Conservation (phyloP, 2,888 invertebrate species). For the Chirona hameri region DNA sequence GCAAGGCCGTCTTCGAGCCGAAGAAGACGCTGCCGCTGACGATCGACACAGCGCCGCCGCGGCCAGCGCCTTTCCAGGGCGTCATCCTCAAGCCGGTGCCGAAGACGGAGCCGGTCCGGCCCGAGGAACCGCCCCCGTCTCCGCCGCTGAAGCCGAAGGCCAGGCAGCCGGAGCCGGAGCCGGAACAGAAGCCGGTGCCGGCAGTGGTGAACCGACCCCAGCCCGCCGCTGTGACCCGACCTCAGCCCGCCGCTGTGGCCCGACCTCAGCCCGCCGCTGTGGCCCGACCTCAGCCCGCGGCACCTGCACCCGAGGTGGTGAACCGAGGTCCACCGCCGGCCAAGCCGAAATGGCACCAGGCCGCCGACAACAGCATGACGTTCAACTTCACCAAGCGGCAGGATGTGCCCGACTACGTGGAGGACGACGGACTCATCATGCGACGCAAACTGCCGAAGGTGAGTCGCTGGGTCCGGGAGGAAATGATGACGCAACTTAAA, state of each 20-base stretch:
- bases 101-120: constrained; percentile 34
- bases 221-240: constrained; percentile 24
- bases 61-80: constrained; percentile 22
- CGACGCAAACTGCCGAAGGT: constrained; percentile 37
- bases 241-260: constrained; percentile 30
- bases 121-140: constrained; percentile 35
- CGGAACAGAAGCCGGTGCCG: neutral
- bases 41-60: constrained; percentile 29
- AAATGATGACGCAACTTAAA: too few species aligned
- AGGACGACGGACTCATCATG: constrained; percentile 69
- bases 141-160: neutral
- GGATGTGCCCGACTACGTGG: constrained; percentile 86
- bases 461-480: neutral
- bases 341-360: constrained; percentile 41
- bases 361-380: constrained; percentile 58
- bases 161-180: neutral
- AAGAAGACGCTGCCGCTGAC: constrained; percentile 31
- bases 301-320: constrained; percentile 30
- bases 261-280: constrained; percentile 9
- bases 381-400: constrained; percentile 82
- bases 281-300: constrained; percentile 8
- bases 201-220: constrained; percentile 31
- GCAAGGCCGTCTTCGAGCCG: constrained; percentile 31
- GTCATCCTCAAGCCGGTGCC: constrained; percentile 24
- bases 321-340: constrained; percentile 26